Evolutionary conservation across 1,140 invertebrate species (phyloP), one percentile per base, ranked within the genome.

Genomic region (Zaprionus kolodkinae): DNA sequence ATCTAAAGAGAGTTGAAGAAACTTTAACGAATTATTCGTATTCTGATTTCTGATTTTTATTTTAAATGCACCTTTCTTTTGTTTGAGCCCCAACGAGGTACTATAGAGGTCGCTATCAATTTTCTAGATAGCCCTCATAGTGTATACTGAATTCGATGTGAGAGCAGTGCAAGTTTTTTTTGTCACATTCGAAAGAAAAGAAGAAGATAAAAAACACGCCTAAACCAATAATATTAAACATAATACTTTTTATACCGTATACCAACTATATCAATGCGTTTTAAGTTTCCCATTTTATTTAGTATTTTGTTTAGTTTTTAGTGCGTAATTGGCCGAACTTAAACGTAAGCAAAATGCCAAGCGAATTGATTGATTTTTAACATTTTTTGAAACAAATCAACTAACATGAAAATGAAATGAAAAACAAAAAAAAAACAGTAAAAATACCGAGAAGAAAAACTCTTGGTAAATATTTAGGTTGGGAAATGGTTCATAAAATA

Each of bases 151-250:
- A 79, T 69, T 72, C 69, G 78, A 88, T 79, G 81, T 82, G 75
- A 57, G 60, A 82, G 79, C 87, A 91, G 91, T 92, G 91, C 91
- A 92, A 92, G 84, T 92, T 92, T 92, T 89, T 91, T 91, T 79
- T 88, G 85, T 78, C 85, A 80, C 73, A 84, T 75, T 74, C 70
- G 73, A 76, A 82, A 65, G 21, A 21, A 21, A 21, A 12, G 13
- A 82, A 65, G 12, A 12, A 56, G 40, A 73, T 40, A 13, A 65
- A 63, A 11, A 21, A 17, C 38, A 45, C 1, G 61, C 40, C 21
- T 6, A 54, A 40, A 43, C 35, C 35, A 70, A 36, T 9, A 54
- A 25, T 30, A 2, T 36, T 30, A 12, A 36, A n/a, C 48, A 43
- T 66, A 56, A 56, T 66, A 43, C 40, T 30, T 35, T 67, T 59